phyloP scores from a whole-genome alignment of 2,113 vertebrate species.

The Monarcha castaneiventris region DNA sequence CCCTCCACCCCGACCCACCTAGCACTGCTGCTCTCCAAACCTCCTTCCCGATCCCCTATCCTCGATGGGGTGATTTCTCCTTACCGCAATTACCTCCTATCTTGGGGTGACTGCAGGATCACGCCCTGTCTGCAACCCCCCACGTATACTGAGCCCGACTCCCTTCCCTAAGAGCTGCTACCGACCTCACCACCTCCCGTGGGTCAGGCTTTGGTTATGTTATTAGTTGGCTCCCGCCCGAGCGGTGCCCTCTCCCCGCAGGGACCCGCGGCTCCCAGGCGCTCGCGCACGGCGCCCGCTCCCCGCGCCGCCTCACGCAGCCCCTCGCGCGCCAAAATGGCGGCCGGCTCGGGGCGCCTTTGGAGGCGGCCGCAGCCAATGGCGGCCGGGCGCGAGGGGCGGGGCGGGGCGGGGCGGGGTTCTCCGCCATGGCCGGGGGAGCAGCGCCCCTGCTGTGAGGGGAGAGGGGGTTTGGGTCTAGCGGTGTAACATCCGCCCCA shows the following conservation, averaged over 20 bases:
- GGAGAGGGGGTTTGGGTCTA: fast-evolving
- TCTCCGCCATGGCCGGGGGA: fast-evolving
- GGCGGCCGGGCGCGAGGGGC: background rate
- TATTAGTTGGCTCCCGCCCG: fast-evolving
- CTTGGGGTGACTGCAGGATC: background rate
- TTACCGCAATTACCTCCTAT: fast-evolving
- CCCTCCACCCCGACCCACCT: background rate
- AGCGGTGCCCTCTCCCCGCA: too few species aligned
- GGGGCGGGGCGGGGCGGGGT: background rate
- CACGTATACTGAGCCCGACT: fast-evolving
- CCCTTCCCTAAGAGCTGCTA: fast-evolving
- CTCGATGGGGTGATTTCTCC: fast-evolving
- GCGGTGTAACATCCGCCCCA: fast-evolving
- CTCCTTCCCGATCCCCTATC: fast-evolving
- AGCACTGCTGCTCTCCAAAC: fast-evolving
- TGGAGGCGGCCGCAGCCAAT: background rate
- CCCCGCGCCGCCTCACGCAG: fast-evolving
- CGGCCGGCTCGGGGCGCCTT: background rate
- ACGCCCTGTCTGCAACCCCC: fast-evolving
- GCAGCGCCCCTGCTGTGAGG: fast-evolving
- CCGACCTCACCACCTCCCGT: background rate
- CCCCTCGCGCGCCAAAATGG: background rate
- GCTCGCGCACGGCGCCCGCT: too few species aligned
- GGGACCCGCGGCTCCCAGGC: background rate
- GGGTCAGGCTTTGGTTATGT: fast-evolving